Percentiles rank a stretch among this genome's conserved stretches.
Conservation (phyloP, 2,888 invertebrate genomes). For the Sclerodermus sp. region DNA sequence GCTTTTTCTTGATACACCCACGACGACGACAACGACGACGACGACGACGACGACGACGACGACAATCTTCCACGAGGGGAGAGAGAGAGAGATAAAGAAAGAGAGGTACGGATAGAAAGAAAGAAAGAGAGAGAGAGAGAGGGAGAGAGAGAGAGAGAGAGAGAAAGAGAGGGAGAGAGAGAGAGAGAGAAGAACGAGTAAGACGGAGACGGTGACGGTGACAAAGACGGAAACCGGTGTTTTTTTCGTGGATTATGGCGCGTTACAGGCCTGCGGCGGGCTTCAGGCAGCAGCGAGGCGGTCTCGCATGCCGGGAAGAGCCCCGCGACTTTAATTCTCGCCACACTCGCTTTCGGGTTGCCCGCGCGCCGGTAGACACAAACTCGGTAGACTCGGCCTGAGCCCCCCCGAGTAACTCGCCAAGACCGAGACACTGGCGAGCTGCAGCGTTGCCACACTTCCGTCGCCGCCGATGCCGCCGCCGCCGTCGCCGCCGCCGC, state of each 20-base stretch:
- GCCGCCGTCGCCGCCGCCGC: constrained; percentile 7
- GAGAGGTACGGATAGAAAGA: too few relatives aligned
- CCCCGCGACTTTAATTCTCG: constrained; percentile 43
- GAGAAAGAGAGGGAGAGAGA: too few relatives aligned
- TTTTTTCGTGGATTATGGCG: not conserved
- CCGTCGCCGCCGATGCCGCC: constrained; percentile 38
- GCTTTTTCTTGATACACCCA: too few relatives aligned
- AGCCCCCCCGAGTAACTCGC: constrained; percentile 50
- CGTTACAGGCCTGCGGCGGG: too few relatives aligned
- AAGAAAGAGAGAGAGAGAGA: too few relatives aligned
- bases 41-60: too few relatives aligned
- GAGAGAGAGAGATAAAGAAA: too few relatives aligned
- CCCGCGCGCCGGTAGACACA: constrained; percentile 51
- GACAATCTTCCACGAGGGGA: too few relatives aligned
- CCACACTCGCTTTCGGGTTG: constrained; percentile 45
- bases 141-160: too few relatives aligned
- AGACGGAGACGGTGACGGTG: too few relatives aligned
- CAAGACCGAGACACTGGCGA: constrained; percentile 52
- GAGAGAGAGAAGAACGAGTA: too few relatives aligned
- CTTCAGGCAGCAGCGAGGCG: constrained; percentile 32
- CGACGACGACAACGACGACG: too few relatives aligned
- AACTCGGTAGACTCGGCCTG: constrained; percentile 56
- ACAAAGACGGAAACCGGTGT: not conserved
- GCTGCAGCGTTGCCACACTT: constrained; percentile 54
- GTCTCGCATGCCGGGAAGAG: constrained; percentile 42